Conservation (phyloP, 2,113 vertebrate species). For the Helogale parvula region DNA sequence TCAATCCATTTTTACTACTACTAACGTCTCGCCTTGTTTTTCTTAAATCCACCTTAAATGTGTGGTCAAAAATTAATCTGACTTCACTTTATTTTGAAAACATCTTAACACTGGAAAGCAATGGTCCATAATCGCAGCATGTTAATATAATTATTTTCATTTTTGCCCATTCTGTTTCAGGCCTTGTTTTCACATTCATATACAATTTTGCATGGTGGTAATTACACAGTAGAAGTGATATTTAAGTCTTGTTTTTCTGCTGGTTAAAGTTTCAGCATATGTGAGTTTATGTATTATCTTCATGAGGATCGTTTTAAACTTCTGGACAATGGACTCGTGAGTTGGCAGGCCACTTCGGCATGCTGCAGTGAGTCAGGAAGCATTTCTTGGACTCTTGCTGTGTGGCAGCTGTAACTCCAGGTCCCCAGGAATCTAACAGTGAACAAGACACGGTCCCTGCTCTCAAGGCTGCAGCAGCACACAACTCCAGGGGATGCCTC, state of each 20-base stretch:
- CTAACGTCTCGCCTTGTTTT: constrained; percentile 30
- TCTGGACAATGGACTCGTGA: neutral
- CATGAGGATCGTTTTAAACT: neutral
- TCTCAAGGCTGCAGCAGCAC: neutral
- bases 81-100: constrained; percentile 32
- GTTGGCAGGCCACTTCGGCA: neutral
- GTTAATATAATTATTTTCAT: neutral
- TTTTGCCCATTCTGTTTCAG: neutral
- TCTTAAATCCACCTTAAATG: constrained; percentile 38
- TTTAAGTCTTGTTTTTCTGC: neutral
- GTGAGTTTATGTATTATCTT: neutral
- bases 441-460: neutral
- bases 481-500: neutral
- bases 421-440: neutral
- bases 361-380: neutral
- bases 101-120: neutral
- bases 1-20: neutral
- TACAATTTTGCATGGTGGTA: neutral
- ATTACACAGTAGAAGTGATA: neutral
- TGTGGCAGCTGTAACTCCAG: neutral
- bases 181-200: neutral
- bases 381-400: neutral
- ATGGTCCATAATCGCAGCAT: neutral
- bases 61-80: neutral
- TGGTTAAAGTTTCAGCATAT: neutral